Evolutionary conservation across 2,797 vertebrate species (phyloP).

Genomic region (Hippopotamyrus pictus): DNA sequence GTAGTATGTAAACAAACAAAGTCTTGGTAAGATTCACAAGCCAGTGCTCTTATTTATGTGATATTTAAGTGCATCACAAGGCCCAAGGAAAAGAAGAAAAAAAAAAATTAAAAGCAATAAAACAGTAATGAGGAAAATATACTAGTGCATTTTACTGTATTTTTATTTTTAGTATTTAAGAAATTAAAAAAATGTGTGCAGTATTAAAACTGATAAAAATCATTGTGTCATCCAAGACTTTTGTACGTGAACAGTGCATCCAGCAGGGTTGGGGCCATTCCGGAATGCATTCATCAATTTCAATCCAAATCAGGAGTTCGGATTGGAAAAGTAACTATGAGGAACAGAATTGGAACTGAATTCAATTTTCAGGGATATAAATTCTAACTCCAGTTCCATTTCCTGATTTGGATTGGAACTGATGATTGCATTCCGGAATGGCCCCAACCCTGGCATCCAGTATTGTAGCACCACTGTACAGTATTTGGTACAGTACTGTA

Average conservation of each 20-base stretch:
- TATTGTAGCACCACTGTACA: not conserved
- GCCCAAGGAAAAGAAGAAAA: not conserved
- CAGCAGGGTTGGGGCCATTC: too few species aligned
- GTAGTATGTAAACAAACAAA: not conserved
- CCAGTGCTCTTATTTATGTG: not conserved
- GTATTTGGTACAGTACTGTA: not conserved
- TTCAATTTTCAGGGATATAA: too few species aligned
- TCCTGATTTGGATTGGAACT: too few species aligned
- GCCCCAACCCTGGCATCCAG: too few species aligned
- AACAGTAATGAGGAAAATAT: not conserved
- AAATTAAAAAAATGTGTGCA: not conserved
- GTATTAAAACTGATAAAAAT: not conserved
- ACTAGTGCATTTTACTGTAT: not conserved
- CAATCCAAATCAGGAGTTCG: too few species aligned
- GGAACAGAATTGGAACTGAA: too few species aligned
- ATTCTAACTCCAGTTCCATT: too few species aligned
- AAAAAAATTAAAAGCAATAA: not conserved
- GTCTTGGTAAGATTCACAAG: not conserved
- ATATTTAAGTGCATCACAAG: not conserved
- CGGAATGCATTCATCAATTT: too few species aligned
- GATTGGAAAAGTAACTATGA: too few species aligned
- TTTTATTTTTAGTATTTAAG: not conserved
- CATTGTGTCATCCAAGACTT: not conserved
- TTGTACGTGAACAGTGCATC: not conserved
- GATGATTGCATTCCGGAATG: too few species aligned